These are phyloP conservation scores for Acromyrmex heyeri DNA, from an alignment of 1,140 invertebrate genomes.

Conservation along the genomic window DNA sequence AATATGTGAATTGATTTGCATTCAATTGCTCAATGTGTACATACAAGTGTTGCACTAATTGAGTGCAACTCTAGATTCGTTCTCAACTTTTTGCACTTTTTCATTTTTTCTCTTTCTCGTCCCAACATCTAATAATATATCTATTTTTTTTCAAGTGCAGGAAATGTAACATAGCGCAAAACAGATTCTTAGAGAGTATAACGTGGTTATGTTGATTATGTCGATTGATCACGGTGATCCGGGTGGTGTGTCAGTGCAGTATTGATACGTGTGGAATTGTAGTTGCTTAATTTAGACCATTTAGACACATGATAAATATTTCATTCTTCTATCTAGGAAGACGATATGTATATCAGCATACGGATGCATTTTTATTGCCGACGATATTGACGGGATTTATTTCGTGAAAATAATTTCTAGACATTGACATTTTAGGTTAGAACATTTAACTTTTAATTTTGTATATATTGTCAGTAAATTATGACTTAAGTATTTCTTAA, in stretches of 20 bases:
- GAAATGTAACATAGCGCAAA: too few relatives aligned
- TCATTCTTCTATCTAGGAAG: background rate
- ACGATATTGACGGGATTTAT: background rate
- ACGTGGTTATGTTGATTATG: background rate
- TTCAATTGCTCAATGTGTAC: too few relatives aligned
- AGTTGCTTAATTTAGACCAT: background rate
- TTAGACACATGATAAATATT: background rate
- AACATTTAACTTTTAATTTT: background rate
- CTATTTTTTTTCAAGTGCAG: too few relatives aligned
- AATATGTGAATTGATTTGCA: too few relatives aligned
- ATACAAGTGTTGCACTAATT: too few relatives aligned
- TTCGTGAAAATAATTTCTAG: background rate
- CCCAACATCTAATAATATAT: too few relatives aligned
- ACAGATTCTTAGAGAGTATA: too few relatives aligned
- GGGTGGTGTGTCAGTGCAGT: too few relatives aligned
- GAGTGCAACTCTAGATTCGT: too few relatives aligned
- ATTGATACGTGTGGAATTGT: background rate
- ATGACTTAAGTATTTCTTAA: background rate
- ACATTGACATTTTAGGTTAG: slow-evolving; percentile 28
- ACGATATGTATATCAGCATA: background rate
- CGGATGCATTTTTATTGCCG: background rate
- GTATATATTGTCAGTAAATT: background rate
- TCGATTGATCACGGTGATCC: too few relatives aligned
- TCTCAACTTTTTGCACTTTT: too few relatives aligned
- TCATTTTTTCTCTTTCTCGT: too few relatives aligned